Evolutionary conservation across 2,797 vertebrate species (phyloP).

Genomic region (Rhyacichthys aspro): DNA sequence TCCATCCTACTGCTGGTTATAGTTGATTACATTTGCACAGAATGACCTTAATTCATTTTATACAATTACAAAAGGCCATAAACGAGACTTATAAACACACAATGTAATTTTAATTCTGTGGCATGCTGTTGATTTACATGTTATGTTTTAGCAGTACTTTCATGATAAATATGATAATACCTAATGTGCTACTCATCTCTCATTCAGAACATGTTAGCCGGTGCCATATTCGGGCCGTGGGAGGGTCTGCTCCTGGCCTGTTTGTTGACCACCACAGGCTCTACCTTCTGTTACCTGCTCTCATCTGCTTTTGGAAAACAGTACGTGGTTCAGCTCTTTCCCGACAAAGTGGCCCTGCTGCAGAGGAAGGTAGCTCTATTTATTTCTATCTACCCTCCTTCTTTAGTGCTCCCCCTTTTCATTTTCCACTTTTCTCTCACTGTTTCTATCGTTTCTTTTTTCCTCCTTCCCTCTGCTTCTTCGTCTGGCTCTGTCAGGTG

Average conservation of each 20-base stretch:
- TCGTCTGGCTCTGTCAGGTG: conserved; percentile 74
- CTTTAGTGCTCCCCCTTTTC: not conserved
- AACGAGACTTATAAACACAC: too few species aligned
- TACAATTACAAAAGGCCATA: too few species aligned
- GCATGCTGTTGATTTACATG: too few species aligned
- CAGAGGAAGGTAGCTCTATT: conserved; percentile 88
- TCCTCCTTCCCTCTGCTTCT: not conserved
- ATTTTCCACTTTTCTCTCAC: not conserved
- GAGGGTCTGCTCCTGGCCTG: conserved; percentile 88
- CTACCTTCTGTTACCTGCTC: conserved; percentile 90
- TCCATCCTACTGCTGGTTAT: too few species aligned
- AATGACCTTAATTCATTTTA: too few species aligned
- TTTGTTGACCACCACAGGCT: conserved; percentile 86
- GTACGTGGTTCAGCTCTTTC: conserved; percentile 84
- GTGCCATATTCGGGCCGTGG: conserved; percentile 95
- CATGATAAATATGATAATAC: not conserved
- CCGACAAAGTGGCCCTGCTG: conserved; percentile 87
- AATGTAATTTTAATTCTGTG: too few species aligned
- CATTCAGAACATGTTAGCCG: conserved; percentile 89
- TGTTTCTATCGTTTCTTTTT: not conserved
- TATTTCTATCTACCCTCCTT: not conserved
- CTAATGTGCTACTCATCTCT: not conserved
- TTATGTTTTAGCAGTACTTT: too few species aligned
- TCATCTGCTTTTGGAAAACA: conserved; percentile 89
- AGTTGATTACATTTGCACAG: too few species aligned